phyloP scores from a whole-genome alignment of 2,113 vertebrate species.

The Himantopus leucocephalus region DNA sequence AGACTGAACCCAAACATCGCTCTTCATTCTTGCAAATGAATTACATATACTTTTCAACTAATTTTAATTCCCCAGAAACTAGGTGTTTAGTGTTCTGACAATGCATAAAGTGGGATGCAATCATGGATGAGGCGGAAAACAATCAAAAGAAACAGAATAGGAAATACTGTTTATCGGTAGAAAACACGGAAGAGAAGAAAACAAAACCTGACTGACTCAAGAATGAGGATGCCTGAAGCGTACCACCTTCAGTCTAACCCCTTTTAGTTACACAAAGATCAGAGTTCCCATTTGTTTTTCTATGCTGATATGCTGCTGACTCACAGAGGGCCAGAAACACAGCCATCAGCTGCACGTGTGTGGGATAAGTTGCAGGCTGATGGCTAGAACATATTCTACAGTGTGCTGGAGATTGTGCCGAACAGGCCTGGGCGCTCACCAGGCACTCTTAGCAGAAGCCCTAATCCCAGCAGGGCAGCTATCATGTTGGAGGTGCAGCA shows the following conservation, averaged over 20 bases:
- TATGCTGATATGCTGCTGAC: not conserved
- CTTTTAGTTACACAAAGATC: not conserved
- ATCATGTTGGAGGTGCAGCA: not conserved
- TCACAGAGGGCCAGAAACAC: not conserved
- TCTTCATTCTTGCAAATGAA: not conserved
- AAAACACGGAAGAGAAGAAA: not conserved
- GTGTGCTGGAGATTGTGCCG: accelerated
- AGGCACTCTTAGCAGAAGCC: not conserved
- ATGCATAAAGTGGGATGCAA: not conserved
- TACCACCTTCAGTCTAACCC: not conserved
- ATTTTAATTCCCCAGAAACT: not conserved
- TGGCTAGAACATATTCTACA: not conserved
- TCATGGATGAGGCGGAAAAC: not conserved
- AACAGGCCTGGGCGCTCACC: not conserved
- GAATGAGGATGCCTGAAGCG: not conserved
- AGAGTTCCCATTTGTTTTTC: not conserved
- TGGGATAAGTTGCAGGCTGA: not conserved
- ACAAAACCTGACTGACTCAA: not conserved
- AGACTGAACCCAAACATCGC: not conserved
- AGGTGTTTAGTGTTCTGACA: not conserved
- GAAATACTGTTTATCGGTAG: not conserved
- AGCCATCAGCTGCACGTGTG: not conserved
- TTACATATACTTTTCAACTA: not conserved
- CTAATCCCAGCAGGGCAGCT: not conserved
- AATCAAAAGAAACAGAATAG: not conserved